These are phyloP conservation scores for Amia ocellicauda DNA, from an alignment of 2,113 vertebrate species.

Conservation along the genomic window DNA sequence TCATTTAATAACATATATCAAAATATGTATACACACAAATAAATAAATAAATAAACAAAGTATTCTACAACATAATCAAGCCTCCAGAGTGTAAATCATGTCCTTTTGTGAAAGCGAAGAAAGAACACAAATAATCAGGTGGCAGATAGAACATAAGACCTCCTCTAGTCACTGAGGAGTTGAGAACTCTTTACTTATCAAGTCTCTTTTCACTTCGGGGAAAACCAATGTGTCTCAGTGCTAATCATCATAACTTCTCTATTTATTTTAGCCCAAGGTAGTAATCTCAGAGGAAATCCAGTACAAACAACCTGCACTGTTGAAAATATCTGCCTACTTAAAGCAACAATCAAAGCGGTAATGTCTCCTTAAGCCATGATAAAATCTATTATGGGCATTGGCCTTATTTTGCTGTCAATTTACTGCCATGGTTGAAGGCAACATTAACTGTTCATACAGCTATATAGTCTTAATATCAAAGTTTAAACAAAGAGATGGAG, in stretches of 20 bases:
- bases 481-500: no score
- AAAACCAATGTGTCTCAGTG: constrained; percentile 43
- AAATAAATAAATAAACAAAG: not conserved
- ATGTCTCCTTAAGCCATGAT: constrained; percentile 50
- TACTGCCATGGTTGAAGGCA: no score
- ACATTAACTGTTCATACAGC: no score
- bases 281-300: constrained; percentile 65
- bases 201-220: constrained; percentile 36
- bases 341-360: constrained; percentile 64
- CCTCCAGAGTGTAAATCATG: constrained; percentile 10
- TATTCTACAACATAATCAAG: constrained; percentile 6
- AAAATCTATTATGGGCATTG: constrained; percentile 42
- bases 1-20: no score
- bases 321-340: constrained; percentile 56
- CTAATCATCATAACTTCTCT: constrained; percentile 66
- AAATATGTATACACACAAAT: not conserved
- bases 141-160: constrained; percentile 20
- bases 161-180: constrained; percentile 16
- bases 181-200: constrained; percentile 6
- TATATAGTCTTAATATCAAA: no score
- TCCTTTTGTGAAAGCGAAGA: constrained; percentile 7
- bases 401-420: not conserved
- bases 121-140: constrained; percentile 9
- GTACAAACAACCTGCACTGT: constrained; percentile 64
- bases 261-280: constrained; percentile 63